Conservation (phyloP, 2,113 vertebrate genomes). For the Leptobrachium ailaonicum region DNA sequence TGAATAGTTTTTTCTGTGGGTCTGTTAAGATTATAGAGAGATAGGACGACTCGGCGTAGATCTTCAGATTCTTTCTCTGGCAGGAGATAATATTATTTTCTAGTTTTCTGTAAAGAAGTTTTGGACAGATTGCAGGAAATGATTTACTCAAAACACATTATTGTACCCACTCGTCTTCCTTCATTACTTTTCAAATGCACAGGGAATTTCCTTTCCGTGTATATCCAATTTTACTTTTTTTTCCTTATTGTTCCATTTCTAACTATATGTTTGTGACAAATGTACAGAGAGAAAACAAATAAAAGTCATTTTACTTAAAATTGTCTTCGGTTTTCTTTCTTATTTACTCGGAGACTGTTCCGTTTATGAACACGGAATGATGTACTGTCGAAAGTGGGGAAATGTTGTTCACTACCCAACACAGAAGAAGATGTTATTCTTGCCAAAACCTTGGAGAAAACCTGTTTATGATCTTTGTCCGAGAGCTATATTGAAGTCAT, state of each 20-base stretch:
- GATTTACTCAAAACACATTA: not conserved
- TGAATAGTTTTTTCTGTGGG: not conserved
- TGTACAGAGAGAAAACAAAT: no score
- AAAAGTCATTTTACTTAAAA: not conserved
- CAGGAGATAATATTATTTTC: not conserved
- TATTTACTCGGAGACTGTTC: not conserved
- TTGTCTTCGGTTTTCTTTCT: conserved; percentile 6
- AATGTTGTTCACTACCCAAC: not conserved
- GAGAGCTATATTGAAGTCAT: no score
- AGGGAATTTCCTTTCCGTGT: conserved; percentile 61
- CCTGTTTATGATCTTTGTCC: no score
- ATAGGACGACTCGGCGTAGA: not conserved
- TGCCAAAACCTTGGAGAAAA: no score
- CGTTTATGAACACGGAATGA: not conserved
- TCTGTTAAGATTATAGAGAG: not conserved
- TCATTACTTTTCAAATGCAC: conserved; percentile 55
- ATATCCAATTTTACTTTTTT: not conserved
- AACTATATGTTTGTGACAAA: not conserved
- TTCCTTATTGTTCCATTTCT: not conserved
- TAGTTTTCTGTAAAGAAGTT: not conserved
- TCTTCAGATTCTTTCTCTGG: not conserved
- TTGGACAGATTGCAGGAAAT: not conserved
- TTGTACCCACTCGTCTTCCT: conserved; percentile 7
- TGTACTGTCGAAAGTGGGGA: not conserved
- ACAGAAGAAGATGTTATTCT: conserved; percentile 10